Evolutionary conservation across 64 coral and sea anemone species (phyloP).

Genomic region (Porites australiensis): DNA sequence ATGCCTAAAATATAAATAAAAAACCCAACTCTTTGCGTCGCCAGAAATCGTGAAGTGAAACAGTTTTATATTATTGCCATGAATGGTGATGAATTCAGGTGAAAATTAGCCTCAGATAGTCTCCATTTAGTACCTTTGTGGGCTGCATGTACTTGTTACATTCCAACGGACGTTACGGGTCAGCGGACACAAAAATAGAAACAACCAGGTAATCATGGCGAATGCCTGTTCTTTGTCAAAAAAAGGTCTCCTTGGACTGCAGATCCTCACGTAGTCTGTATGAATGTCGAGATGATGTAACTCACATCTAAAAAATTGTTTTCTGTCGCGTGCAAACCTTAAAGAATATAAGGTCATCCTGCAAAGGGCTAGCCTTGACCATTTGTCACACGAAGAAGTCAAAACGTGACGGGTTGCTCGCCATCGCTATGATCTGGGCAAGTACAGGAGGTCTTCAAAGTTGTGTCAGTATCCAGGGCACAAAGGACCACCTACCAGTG

Average conservation of each 20-base stretch:
- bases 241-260: constrained; percentile 28
- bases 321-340: constrained; percentile 15
- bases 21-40: no score
- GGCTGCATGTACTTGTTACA: constrained; percentile 12
- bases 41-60: no score
- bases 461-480: constrained; percentile 47
- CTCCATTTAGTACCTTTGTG: background rate
- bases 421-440: constrained; percentile 41
- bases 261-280: constrained; percentile 39
- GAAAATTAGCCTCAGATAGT: no score
- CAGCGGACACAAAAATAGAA: constrained; percentile 9
- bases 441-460: constrained; percentile 40
- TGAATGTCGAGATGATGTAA: constrained; percentile 54
- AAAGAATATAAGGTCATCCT: constrained; percentile 57
- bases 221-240: constrained; percentile 28
- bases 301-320: constrained; percentile 48
- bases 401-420: constrained; percentile 23
- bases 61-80: no score
- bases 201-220: constrained; percentile 11
- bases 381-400: background rate
- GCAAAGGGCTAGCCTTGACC: constrained; percentile 4
- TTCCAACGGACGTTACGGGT: constrained; percentile 24
- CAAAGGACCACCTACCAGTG: constrained; percentile 9
- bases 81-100: no score
- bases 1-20: no score